Evolutionary conservation across 2,113 vertebrate species (phyloP).

Genomic region (Emydura subglobosa): DNA sequence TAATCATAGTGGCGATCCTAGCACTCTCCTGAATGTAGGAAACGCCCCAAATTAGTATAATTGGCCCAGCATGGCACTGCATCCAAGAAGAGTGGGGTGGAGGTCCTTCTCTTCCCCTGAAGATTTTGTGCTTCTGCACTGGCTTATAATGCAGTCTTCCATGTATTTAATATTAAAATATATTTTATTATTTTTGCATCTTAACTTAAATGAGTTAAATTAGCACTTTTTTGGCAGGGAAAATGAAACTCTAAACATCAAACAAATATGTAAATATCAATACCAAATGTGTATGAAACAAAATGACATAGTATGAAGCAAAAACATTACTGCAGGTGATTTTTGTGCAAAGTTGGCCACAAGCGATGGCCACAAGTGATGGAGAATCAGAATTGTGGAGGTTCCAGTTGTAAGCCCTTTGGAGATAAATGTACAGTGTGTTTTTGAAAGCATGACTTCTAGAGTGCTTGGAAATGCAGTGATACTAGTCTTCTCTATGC

Average conservation of each 20-base stretch:
- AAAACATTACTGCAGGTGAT: background rate
- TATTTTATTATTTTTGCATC: background rate
- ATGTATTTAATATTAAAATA: background rate
- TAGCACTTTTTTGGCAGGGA: background rate
- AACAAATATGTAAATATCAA: background rate
- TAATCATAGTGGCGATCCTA: background rate
- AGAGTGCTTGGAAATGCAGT: slow-evolving; percentile 62
- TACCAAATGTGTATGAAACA: background rate
- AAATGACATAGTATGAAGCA: background rate
- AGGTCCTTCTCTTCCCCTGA: background rate
- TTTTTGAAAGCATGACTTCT: slow-evolving; percentile 50
- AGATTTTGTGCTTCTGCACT: slow-evolving; percentile 23
- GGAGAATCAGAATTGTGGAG: slow-evolving; percentile 67
- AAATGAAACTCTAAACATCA: background rate
- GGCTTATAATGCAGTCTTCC: background rate
- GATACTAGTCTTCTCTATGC: background rate
- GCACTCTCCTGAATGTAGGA: background rate
- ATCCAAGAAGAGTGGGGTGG: background rate
- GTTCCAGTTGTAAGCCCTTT: slow-evolving; percentile 65
- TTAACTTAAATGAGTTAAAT: background rate
- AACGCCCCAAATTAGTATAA: background rate
- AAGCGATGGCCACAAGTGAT: slow-evolving; percentile 49
- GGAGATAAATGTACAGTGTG: slow-evolving; percentile 59
- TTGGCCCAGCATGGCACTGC: background rate
- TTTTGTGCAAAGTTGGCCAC: background rate